A percentile compares a stretch with the other conserved stretches of the same genome.
These are phyloP conservation scores for Coracopsis vasa DNA, from an alignment of 2,113 vertebrate genomes.

Conservation along the genomic window DNA sequence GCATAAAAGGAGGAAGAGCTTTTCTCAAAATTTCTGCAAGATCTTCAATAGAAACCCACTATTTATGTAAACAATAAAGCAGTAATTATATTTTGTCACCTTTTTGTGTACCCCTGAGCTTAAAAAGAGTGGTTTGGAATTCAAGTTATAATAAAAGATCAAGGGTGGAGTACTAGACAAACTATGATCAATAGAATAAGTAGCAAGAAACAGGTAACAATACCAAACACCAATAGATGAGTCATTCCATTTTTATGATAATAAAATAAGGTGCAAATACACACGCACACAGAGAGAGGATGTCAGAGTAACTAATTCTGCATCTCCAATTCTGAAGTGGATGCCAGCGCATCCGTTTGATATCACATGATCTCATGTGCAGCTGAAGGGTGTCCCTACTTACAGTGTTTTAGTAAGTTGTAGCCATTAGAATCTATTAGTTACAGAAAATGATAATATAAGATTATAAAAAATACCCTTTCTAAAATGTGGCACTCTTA, in stretches of 20 bases:
- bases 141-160: not conserved
- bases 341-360: not conserved
- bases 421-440: not conserved
- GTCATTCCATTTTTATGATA: not conserved
- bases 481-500: not conserved
- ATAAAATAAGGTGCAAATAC: not conserved
- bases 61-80: not conserved
- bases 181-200: not conserved
- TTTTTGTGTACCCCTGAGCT: not conserved
- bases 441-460: not conserved
- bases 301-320: not conserved
- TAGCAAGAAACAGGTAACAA: not conserved
- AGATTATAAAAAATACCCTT: not conserved
- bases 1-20: not conserved
- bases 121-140: not conserved
- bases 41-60: not conserved
- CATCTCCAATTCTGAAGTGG: not conserved
- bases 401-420: not conserved
- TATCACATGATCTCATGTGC: not conserved
- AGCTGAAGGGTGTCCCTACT: not conserved
- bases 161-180: not conserved
- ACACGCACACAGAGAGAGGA: not conserved
- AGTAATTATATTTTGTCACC: not conserved
- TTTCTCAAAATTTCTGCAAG: not conserved
- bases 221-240: not conserved